These are phyloP conservation scores for Rhinopithecus roxellana DNA, from an alignment of 2,113 vertebrate species.

Conservation along the genomic window DNA sequence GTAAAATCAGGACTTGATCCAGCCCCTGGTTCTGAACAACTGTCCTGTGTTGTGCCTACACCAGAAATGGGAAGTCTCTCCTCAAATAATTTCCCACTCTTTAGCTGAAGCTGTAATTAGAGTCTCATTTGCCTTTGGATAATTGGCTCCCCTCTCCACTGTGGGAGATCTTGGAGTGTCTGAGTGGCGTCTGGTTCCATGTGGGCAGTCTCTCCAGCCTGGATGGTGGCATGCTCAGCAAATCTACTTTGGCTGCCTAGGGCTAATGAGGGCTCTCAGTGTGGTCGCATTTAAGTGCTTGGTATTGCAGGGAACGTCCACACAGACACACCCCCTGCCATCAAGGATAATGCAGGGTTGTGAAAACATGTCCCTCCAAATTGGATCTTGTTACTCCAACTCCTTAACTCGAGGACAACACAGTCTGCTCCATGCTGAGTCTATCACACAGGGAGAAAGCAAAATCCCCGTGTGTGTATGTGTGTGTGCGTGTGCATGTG, in stretches of 20 bases:
- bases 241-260: background rate
- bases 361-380: background rate
- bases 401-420: background rate
- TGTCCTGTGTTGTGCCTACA: background rate
- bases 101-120: slow-evolving; percentile 26
- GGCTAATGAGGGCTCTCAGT: background rate
- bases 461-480: background rate
- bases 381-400: background rate
- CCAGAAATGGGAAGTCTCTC: background rate
- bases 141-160: slow-evolving; percentile 42
- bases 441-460: background rate
- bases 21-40: background rate
- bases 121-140: slow-evolving; percentile 36
- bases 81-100: background rate
- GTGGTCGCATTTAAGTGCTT: background rate
- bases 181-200: background rate
- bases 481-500: background rate
- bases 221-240: background rate
- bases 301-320: background rate
- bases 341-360: background rate
- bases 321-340: background rate
- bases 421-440: background rate
- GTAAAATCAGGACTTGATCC: background rate
- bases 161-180: background rate
- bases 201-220: background rate